Evolutionary conservation across 2,888 invertebrate genomes (phyloP), one percentile per base, ranked within the genome.

Genomic region (Seira sanloemensis): DNA sequence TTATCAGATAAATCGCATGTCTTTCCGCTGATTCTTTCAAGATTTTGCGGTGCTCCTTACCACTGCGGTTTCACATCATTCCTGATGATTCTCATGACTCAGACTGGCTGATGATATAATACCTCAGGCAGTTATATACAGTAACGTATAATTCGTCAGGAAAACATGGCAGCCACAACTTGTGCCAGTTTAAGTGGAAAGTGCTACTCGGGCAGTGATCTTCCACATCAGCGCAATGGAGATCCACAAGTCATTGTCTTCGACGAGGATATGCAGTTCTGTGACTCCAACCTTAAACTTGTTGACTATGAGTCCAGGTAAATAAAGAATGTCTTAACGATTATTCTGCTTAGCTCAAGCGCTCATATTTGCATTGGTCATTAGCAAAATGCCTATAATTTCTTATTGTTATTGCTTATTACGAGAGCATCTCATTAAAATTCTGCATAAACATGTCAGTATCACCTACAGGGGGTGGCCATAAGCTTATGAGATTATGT

Each of bases 271-370:
- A 77, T 86, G 25, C 83, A 65, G 25, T 78, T 82, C 66, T 83
- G 79, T 67, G 83, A 85, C 66, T 85, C 86, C 9, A 85, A 83
- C 69, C 86, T 85, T 76, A 87, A 87, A 68, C 81, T 85, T 25
- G 79, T 83, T 26, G 85, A 87, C 50, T 85, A 87, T 85, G 87
- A 87, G 76, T 77, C 85, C 68, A 87, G 87, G 87, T 87, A 80
- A 86, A 84, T 5, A 25, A 27, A 24, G n/a, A 37, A 37, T 62
- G 66, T 7, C 50, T 24, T 19, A 25, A 66, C 2, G 5, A 66
- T 2, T 12, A 50, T 50, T 16, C 5, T 18, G 50, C 50, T 50
- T n/a, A 18, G 5, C 2, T 50, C 2, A 50, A 7, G 50, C 50
- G 50, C 50, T 50, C n/a, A 16, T 50, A 50, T 50, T 50, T 50